phyloP scores from a whole-genome alignment of 2,888 invertebrate genomes.

The Lasioglossum pauxillum region DNA sequence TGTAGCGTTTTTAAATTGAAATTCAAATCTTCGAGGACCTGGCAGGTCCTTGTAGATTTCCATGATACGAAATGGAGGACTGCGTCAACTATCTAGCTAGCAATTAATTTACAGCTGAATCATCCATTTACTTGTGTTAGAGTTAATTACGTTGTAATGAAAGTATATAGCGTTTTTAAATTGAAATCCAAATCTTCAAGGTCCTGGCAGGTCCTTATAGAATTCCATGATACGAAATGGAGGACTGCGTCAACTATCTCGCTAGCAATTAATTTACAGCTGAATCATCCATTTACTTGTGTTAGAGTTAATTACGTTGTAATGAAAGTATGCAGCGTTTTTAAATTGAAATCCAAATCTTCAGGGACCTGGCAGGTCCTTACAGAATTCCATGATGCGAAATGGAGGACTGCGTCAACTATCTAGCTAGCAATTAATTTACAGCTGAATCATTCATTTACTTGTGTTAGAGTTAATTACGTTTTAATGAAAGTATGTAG shows the following conservation, averaged over 20 bases:
- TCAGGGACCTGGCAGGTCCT: not conserved
- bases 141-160: too few species aligned
- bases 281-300: too few species aligned
- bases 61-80: not conserved
- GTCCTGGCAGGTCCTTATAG: not conserved
- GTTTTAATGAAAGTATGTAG: too few species aligned
- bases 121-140: too few species aligned
- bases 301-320: too few species aligned
- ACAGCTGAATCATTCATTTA: too few species aligned
- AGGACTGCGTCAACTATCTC: not conserved
- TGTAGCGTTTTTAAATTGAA: too few species aligned
- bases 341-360: too few species aligned
- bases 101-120: not conserved
- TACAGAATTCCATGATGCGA: not conserved
- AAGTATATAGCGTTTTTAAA: too few species aligned
- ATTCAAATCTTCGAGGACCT: not conserved
- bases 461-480: too few species aligned
- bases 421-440: not conserved
- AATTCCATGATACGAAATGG: not conserved
- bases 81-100: not conserved
- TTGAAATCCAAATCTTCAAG: not conserved
- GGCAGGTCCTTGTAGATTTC: not conserved
- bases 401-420: not conserved
- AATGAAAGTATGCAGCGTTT: too few species aligned
- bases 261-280: not conserved